Evolutionary conservation across 53 echinoderm and acorn worm genomes (phyloP), one percentile per base, ranked within the genome.

Genomic region (Hippasteria phrygiana): DNA sequence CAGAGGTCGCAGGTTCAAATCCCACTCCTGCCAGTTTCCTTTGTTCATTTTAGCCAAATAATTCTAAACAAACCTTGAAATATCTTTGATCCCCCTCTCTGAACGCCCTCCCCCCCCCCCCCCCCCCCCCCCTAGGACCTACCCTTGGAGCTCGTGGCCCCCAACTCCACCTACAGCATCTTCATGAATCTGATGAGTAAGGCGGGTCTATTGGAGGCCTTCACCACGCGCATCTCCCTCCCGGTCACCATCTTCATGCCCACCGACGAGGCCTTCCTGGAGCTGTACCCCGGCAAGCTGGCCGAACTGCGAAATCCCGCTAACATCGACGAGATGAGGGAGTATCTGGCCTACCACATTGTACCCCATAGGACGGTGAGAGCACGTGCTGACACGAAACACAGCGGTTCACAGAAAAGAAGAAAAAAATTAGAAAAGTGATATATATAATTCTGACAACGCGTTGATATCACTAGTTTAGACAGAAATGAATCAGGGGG

Each of bases 201-300:
- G 26, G 46, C 87, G 2, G 90, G 87, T 43, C 43, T 94, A 35
- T 17, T 47, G 51, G 76, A 74, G 29, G 24, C 80, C 53, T 87
- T 89, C 69, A 54, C 20, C 55, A 51, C 36, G 41, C 65, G 78
- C 27, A 43, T 70, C 45, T 35, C 56, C 18, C 54, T 84, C 34
- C 93, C 93, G 0, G 83, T 89, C 5, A 95, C 95, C 39, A 63
- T 95, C 73, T 95, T 95, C 89, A 89, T 91, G 43, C 95, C 95
- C 16, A 93, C 89, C 2, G 75, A 95, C 48, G 80, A 93, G 12
- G 95, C 95, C 41, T 95, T 95, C 80, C 36, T 36, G 46, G 65
- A 40, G 26, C 87, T 95, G 13, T 87, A 93, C 38, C 85, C 78
- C 0, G 93, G 76, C 39, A 89, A 80, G 73, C 71, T 91, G 36